These are phyloP conservation scores for Hippopotamyrus pictus DNA, from an alignment of 2,797 vertebrate genomes.

Conservation along the genomic window DNA sequence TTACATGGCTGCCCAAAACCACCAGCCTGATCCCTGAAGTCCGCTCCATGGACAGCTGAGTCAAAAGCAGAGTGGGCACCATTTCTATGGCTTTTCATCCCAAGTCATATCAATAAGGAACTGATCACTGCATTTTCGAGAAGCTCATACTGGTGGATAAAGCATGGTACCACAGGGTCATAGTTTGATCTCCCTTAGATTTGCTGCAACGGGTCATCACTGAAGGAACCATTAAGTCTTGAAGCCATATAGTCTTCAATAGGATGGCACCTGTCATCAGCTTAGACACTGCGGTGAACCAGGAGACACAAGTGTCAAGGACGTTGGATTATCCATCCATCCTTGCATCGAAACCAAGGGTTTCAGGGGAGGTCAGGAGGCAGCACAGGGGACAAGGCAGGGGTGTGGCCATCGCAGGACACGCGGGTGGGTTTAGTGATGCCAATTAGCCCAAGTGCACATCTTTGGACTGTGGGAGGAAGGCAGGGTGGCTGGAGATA, in stretches of 20 bases:
- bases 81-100: neutral
- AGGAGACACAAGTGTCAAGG: neutral
- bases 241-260: neutral
- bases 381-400: neutral
- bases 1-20: neutral
- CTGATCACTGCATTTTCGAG: neutral
- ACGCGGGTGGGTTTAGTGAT: neutral
- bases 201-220: neutral
- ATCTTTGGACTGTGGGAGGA: neutral
- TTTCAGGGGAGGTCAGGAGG: neutral
- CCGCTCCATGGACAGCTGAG: neutral
- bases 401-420: neutral
- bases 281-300: neutral
- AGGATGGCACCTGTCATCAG: neutral
- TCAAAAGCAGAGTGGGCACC: neutral
- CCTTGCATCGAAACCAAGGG: neutral
- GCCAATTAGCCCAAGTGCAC: neutral
- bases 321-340: neutral
- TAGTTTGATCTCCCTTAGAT: neutral
- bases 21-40: neutral
- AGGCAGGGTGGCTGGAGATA: neutral
- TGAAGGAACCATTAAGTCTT: neutral
- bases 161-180: neutral
- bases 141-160: neutral
- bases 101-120: neutral